Evolutionary conservation across 2,888 invertebrate genomes (phyloP), one percentile per base, ranked within the genome.

Genomic region (Branchipolynoe longqiensis): DNA sequence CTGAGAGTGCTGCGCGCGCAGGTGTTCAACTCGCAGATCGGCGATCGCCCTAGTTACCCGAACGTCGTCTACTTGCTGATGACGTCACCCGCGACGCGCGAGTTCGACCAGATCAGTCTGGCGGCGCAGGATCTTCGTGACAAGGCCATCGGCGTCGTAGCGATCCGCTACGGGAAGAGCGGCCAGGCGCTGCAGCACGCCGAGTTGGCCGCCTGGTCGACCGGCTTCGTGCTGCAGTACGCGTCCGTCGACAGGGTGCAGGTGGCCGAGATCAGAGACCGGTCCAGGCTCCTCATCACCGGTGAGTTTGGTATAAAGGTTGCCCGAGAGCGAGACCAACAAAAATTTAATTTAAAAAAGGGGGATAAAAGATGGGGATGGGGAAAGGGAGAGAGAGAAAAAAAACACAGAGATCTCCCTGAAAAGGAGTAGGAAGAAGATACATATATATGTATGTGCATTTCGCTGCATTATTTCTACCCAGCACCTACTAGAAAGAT

Each of bases 271-370:
- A 14, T 38, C 18, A 33, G 6, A 36, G 69, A 33, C 4, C 69
- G 69, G 3, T n/a, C 69, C 33, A 38, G 36, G 8, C 33, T 36
- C 22, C 69, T 69, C 36, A 69, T 69, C 33, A 22, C 36, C 38
- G 69, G 69, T 69, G 69, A 69, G 69, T 69, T n/a, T 28, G 62
- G 62, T 62, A 62, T n/a, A n/a, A n/a, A n/a, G n/a, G n/a, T n/a
- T n/a, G n/a, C n/a, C n/a, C n/a, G n/a, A n/a, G n/a, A n/a, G n/a
- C n/a, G n/a, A n/a, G n/a, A n/a, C n/a, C n/a, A n/a, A n/a, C n/a
- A n/a, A n/a, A n/a, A n/a, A n/a, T n/a, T n/a, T n/a, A n/a, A n/a
- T n/a, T n/a, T n/a, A n/a, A n/a, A n/a, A n/a, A n/a, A n/a, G n/a
- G n/a, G n/a, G n/a, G n/a, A n/a, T n/a, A n/a, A n/a, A n/a, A n/a